Base-by-base conservation (phyloP, 1,140 invertebrate genomes). In the Zaprionus tsacasi region DNA sequence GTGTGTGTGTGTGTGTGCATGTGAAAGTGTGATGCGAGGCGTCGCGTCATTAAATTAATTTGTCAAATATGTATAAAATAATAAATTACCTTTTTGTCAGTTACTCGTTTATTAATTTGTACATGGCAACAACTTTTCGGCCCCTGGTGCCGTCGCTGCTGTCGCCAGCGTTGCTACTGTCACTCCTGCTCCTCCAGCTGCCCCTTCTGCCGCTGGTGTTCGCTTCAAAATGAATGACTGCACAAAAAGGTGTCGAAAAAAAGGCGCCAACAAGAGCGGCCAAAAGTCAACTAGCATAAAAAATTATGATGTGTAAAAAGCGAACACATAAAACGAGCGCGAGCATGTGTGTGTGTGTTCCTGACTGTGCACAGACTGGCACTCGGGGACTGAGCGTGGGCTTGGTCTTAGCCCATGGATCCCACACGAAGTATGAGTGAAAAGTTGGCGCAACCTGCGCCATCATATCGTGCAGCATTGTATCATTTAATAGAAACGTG, bases 11-110 rank as follows among this genome's bases (percentile, higher is more conserved):
- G 33, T 45, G n/a, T 54, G 52, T 60, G 50, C 58, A 65, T 54
- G 69, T 65, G 69, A 61, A 66, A 40, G 68, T 58, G 40, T 15
- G 65, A 15, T 35, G 54, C 27, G 70, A 68, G 81, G 73, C 54
- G 57, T 69, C 76, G 85, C 76, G 80, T 88, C 85, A 88, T 88
- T 88, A 88, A 89, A 89, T 89, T 89, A 89, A 89, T 89, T 89
- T 89, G 85, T 89, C 85, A 89, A 89, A 89, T 89, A 89, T 89
- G 85, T 89, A 89, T 81, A 89, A 89, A 89, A 89, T 89, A 89
- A 89, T 89, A 89, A 89, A 89, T 89, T 89, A 89, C 85, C 85
- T 89, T 88, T 88, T 89, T 89, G 85, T 89, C 85, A 89, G 85
- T 89, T 89, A 88, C 85, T 88, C 85, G 85, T 89, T 88, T 89